These are phyloP conservation scores for Agriopis marginaria DNA, from an alignment of 2,888 invertebrate species.

Conservation along the genomic window DNA sequence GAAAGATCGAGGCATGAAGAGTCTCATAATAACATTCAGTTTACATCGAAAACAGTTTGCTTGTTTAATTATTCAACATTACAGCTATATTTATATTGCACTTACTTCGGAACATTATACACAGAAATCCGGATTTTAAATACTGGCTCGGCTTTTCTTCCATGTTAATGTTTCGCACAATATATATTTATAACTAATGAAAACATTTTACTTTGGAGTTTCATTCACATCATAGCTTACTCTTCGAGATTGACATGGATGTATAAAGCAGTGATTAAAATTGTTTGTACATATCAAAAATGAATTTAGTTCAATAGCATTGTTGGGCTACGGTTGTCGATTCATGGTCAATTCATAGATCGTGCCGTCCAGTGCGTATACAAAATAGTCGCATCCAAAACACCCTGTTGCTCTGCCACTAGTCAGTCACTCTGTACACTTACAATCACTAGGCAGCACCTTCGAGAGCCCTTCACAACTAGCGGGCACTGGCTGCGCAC, in stretches of 20 bases:
- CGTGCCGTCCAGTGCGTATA: conserved; percentile 49
- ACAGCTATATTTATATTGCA: conserved; percentile 81
- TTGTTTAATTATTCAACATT: conserved; percentile 66
- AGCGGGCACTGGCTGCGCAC: conserved; percentile 50
- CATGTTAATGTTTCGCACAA: conserved; percentile 66
- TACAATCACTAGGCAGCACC: conserved; percentile 78
- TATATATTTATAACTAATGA: conserved; percentile 61
- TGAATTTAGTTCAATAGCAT: conserved; percentile 46
- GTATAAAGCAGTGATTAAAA: conserved; percentile 49
- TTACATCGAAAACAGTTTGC: conserved; percentile 46
- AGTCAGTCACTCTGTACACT: conserved; percentile 65
- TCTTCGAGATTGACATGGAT: conserved; percentile 46
- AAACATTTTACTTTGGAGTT: conserved; percentile 61
- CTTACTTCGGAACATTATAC: conserved; percentile 74
- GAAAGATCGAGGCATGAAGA: conserved; percentile 47
- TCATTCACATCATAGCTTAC: conserved; percentile 46
- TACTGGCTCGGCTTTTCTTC: conserved; percentile 84
- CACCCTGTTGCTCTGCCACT: conserved; percentile 66
- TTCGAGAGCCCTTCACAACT: conserved; percentile 72
- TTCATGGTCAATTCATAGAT: conserved; percentile 48
- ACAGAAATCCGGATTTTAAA: conserved; percentile 82
- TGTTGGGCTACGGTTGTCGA: conserved; percentile 51
- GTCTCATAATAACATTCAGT: conserved; percentile 38
- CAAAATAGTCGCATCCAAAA: conserved; percentile 56
- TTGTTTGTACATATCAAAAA: conserved; percentile 52